Percentiles rank a stretch among this genome's conserved stretches.
Evolutionary conservation across 2,113 vertebrate species (phyloP).

Genomic region (Rhabdornis inornatus): DNA sequence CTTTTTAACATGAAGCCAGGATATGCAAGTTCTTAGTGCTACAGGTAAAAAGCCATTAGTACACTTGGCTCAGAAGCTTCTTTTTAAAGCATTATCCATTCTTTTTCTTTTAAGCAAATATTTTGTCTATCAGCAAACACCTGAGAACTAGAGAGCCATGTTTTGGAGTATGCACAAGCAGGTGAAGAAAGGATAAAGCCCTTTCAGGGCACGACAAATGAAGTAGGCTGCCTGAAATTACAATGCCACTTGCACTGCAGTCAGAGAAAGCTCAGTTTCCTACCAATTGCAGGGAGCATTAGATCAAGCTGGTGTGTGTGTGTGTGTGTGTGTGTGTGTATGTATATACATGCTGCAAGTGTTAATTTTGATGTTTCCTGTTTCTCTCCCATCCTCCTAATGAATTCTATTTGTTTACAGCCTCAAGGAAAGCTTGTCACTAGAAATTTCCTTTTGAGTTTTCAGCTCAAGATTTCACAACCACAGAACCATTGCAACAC

Average conservation of each 20-base stretch:
- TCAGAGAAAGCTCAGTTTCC: background rate
- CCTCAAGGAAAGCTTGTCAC: constrained; percentile 71
- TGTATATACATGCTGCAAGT: rapidly evolving
- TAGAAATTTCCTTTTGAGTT: constrained; percentile 69
- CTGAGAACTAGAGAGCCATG: background rate
- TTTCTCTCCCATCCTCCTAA: constrained; percentile 50
- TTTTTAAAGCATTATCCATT: constrained; percentile 6
- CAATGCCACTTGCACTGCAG: background rate
- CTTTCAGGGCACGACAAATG: background rate
- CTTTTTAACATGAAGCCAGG: constrained; percentile 57
- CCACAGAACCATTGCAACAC: constrained; percentile 67
- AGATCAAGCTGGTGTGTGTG: background rate
- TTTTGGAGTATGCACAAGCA: constrained; percentile 36
- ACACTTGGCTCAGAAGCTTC: background rate
- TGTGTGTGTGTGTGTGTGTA: background rate
- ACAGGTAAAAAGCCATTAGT: constrained; percentile 53
- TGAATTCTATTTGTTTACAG: constrained; percentile 70
- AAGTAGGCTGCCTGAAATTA: background rate
- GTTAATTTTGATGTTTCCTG: constrained; percentile 62
- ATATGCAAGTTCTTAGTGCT: constrained; percentile 20
- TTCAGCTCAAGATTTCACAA: constrained; percentile 75
- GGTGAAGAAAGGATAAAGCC: constrained; percentile 44
- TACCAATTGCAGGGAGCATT: background rate
- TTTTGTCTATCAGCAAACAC: constrained; percentile 20
- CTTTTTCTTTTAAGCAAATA: constrained; percentile 26